phyloP scores from a whole-genome alignment of 53 echinoderm and acorn worm genomes.

The Holothuria leucospilota region DNA sequence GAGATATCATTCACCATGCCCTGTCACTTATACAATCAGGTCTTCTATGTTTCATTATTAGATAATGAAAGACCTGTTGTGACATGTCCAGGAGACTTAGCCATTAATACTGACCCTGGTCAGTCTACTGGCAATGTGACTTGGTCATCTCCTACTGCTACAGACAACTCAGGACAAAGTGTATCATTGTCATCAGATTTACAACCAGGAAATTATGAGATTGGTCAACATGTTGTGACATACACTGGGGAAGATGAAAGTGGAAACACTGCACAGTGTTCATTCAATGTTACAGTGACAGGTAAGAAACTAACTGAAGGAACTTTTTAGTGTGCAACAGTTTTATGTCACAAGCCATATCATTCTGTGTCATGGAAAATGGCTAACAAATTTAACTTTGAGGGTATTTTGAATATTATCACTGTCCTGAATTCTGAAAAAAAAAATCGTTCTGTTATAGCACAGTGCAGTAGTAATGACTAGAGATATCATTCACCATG shows the following conservation, averaged over 20 bases:
- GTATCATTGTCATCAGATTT: not conserved
- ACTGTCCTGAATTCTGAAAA: too few relatives aligned
- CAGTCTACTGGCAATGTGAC: not conserved
- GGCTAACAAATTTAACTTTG: too few relatives aligned
- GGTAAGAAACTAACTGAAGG: too few relatives aligned
- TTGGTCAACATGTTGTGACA: conserved; percentile 5
- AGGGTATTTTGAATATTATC: too few relatives aligned
- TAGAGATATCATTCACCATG: too few relatives aligned
- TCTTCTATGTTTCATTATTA: not conserved
- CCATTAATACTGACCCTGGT: not conserved
- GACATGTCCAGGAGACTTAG: not conserved
- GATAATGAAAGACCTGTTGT: conserved; percentile 1
- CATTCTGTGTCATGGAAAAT: too few relatives aligned
- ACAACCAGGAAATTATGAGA: conserved; percentile 1
- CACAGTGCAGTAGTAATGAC: too few relatives aligned
- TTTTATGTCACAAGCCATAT: too few relatives aligned
- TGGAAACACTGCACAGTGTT: conserved; percentile 1
- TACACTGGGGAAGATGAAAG: not conserved
- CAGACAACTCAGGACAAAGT: not conserved
- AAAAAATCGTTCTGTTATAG: too few relatives aligned
- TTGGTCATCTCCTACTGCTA: not conserved
- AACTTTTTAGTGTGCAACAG: too few relatives aligned
- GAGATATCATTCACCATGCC: too few relatives aligned
- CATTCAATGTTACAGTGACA: not conserved
- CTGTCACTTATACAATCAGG: too few relatives aligned